phyloP scores from a whole-genome alignment of 2,113 vertebrate species.

The Menura novaehollandiae region DNA sequence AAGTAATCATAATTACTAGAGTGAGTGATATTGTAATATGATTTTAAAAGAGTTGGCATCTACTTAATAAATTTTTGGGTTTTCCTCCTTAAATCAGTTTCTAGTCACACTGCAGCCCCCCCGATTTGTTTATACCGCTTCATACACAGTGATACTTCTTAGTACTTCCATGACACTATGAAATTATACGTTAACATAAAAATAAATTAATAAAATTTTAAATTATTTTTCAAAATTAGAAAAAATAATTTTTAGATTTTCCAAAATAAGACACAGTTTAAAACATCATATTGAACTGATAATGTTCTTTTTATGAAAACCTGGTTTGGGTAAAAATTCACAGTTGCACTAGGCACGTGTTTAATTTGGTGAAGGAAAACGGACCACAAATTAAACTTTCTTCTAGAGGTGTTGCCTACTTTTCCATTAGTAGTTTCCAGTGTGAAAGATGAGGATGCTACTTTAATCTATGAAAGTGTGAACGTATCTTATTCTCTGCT shows the following conservation, averaged over 20 bases:
- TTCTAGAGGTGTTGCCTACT: background rate
- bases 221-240: background rate
- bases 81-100: background rate
- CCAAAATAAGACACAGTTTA: background rate
- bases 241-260: background rate
- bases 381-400: background rate
- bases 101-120: background rate
- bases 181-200: background rate
- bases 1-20: background rate
- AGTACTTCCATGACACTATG: background rate
- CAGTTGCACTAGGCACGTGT: background rate
- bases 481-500: background rate
- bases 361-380: background rate
- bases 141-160: background rate
- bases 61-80: background rate
- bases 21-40: background rate
- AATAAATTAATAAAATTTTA: background rate
- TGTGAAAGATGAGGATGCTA: background rate
- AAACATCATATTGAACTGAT: background rate
- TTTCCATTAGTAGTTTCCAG: background rate
- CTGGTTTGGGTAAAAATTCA: background rate
- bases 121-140: background rate
- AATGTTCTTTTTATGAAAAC: background rate
- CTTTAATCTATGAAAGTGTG: background rate
- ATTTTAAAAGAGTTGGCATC: background rate